Evolutionary conservation across 2,888 invertebrate species (phyloP).

Genomic region (Drosophila lacicola): DNA sequence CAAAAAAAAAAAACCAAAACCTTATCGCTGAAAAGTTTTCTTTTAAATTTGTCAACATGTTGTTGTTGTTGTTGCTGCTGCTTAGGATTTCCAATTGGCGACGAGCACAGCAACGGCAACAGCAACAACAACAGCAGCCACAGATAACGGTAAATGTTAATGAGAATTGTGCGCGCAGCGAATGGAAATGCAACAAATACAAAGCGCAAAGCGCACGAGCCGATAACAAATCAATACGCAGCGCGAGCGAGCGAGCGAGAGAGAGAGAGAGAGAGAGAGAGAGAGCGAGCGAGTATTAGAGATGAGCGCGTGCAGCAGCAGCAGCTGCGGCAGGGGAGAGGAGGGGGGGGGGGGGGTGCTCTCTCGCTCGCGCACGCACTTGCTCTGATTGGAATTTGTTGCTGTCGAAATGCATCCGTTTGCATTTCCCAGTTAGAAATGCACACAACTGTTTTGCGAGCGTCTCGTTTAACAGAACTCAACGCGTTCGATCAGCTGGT

Average conservation of each 20-base stretch:
- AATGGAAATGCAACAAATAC: conserved; percentile 55
- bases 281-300: conserved; percentile 1
- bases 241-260: neutral
- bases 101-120: conserved; percentile 10
- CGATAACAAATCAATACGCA: conserved; percentile 43
- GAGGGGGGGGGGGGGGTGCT: neutral
- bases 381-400: conserved; percentile 23
- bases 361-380: neutral
- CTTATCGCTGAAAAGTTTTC: conserved; percentile 43
- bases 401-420: conserved; percentile 19
- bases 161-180: conserved; percentile 46
- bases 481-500: conserved; percentile 33
- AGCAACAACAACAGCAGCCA: conserved; percentile 20
- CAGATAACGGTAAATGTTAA: conserved; percentile 67
- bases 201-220: conserved; percentile 19
- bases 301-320: conserved; percentile 8
- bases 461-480: conserved; percentile 29
- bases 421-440: conserved; percentile 4
- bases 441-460: conserved; percentile 16
- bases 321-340: no score
- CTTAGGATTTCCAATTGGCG: no score
- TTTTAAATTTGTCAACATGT: conserved; percentile 42
- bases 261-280: conserved; percentile 1
- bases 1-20: conserved; percentile 14
- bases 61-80: conserved; percentile 26